Conservation (phyloP, 1,140 invertebrate species). For the Zaprionus capensis region DNA sequence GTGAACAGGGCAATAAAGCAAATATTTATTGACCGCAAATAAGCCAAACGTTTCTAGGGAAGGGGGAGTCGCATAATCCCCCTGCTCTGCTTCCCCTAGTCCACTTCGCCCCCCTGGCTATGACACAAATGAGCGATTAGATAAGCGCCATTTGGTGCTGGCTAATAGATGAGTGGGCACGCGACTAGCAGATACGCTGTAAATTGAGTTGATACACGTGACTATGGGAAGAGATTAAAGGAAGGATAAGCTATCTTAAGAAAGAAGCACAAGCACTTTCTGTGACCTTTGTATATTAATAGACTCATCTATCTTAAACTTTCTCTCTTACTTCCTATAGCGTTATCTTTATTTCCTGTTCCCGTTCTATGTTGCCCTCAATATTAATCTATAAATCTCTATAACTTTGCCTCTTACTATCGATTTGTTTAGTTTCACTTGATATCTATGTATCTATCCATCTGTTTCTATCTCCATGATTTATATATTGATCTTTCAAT, state of each 20-base stretch:
- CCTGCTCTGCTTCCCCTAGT: neutral
- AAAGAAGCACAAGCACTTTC: too few relatives aligned
- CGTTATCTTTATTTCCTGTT: too few relatives aligned
- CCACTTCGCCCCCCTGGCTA: neutral
- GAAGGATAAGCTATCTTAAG: neutral
- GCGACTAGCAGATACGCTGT: slow-evolving; percentile 7
- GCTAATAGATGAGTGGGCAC: neutral
- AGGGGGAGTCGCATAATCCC: slow-evolving; percentile 12
- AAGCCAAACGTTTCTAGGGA: slow-evolving; percentile 56
- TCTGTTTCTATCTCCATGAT: too few relatives aligned
- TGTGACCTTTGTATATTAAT: too few relatives aligned
- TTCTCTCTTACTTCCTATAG: too few relatives aligned
- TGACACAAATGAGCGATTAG: slow-evolving; percentile 41
- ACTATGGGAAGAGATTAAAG: neutral
- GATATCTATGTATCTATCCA: neutral
- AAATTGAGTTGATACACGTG: neutral
- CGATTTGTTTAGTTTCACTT: neutral
- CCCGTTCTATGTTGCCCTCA: too few relatives aligned
- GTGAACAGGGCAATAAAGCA: slow-evolving; percentile 37
- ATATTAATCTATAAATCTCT: too few relatives aligned
- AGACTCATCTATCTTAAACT: too few relatives aligned
- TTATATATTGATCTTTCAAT: too few relatives aligned
- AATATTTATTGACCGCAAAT: slow-evolving; percentile 70
- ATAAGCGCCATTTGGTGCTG: slow-evolving; percentile 44
- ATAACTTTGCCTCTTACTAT: too few relatives aligned